Evolutionary conservation across 2,888 invertebrate species (phyloP).

Genomic region (Tridacna crocea): DNA sequence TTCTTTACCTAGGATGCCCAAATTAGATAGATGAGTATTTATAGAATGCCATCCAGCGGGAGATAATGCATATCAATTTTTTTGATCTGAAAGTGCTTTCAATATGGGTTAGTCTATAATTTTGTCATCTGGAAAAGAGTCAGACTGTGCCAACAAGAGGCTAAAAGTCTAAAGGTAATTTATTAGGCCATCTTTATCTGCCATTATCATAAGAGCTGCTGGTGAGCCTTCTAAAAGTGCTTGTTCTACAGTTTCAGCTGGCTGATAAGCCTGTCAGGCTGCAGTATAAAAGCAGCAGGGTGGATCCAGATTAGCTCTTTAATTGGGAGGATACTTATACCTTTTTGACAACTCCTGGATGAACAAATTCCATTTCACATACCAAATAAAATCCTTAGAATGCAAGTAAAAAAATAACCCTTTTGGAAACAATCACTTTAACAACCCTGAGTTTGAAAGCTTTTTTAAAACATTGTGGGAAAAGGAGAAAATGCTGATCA

Average conservation of each 20-base stretch:
- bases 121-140: neutral
- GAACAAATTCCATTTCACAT: conserved; percentile 7
- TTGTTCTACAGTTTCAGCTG: conserved; percentile 22
- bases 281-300: conserved; percentile 20
- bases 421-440: too few relatives aligned
- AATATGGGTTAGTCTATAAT: too few relatives aligned
- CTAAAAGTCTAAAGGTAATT: conserved; percentile 7
- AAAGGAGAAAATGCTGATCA: neutral
- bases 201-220: conserved; percentile 1
- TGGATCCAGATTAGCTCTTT: conserved; percentile 1
- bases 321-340: conserved; percentile 15
- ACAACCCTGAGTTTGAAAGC: too few relatives aligned
- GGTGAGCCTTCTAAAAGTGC: conserved; percentile 17
- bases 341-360: conserved; percentile 4
- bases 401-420: too few relatives aligned
- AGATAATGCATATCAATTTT: too few relatives aligned
- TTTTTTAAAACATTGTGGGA: neutral
- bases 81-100: too few relatives aligned
- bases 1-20: too few relatives aligned
- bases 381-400: too few relatives aligned
- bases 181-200: conserved; percentile 1
- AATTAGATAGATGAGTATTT: too few relatives aligned
- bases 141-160: neutral
- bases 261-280: conserved; percentile 26
- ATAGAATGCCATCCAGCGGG: too few relatives aligned